phyloP scores from a whole-genome alignment of 2,888 invertebrate genomes.

The Lacanobia oleracea region DNA sequence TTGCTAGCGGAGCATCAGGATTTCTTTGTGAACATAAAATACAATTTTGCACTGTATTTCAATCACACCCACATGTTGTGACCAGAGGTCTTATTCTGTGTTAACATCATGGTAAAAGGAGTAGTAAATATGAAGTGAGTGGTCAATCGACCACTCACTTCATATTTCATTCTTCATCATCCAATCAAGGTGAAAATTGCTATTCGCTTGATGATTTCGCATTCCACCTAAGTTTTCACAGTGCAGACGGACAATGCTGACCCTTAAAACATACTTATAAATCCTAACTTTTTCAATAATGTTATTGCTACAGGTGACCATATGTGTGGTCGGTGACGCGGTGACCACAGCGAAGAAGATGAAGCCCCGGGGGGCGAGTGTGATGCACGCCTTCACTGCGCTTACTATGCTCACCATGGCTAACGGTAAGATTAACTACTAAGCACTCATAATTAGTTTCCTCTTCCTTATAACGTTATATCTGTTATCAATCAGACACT shows the following conservation, averaged over 20 bases:
- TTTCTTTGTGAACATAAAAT: neutral
- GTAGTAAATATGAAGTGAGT: too few species aligned
- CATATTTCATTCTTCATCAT: too few species aligned
- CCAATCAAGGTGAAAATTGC: neutral
- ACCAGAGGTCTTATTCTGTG: too few species aligned
- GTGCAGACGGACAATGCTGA: neutral
- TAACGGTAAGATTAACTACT: conserved; percentile 91
- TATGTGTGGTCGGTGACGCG: conserved; percentile 85
- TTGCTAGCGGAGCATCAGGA: neutral
- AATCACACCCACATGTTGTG: too few species aligned
- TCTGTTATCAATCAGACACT: conserved; percentile 20
- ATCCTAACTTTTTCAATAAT: neutral
- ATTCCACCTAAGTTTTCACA: neutral
- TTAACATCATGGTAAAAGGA: too few species aligned
- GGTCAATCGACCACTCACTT: too few species aligned
- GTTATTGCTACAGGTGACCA: conserved; percentile 73
- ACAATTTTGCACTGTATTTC: neutral
- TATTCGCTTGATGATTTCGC: neutral
- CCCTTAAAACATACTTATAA: neutral
- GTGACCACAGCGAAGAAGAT: conserved; percentile 80
- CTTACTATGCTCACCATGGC: conserved; percentile 96
- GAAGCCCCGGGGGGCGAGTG: conserved; percentile 90
- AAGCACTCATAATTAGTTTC: conserved; percentile 3
- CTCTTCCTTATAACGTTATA: conserved; percentile 28
- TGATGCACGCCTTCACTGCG: conserved; percentile 96